Evolutionary conservation across 1,140 invertebrate species (phyloP), one percentile per base, ranked within the genome.

Genomic region (Achatina immaculata): DNA sequence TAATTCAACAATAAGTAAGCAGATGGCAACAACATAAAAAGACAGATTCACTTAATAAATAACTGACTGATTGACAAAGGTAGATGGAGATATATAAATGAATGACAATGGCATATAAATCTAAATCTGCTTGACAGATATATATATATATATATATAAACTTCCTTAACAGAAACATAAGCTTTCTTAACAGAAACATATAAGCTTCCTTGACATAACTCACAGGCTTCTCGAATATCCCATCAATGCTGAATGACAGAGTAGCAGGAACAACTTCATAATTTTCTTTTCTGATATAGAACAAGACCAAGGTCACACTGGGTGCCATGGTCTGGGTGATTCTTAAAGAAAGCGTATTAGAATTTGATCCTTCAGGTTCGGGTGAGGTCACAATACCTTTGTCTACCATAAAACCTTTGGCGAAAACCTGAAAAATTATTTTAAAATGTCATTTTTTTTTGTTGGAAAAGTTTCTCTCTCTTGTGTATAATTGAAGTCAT

Each of bases 251-350:
- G 91, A 98, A 96, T 0, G 96, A 97, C 34, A 98, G 92, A 66
- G 95, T 96, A 91, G 98, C 97, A 0, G 95, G 95, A 0, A 97
- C 93, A 4, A 98, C 94, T 85, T 96, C 94, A 0, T 96, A 96
- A 85, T 95, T 94, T 24, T 72, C 14, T 55, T 93, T 93, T 0
- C 94, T 95, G 0, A 97, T 94, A 87, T 96, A 94, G 92, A 97
- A 99, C 9, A 97, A 95, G 19, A 98, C 93, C 24, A 96, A 93
- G 0, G 96, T 96, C 0, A 96, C 94, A 45, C 95, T 94, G 0
- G 97, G 97, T 21, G 97, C 96, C 96, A 98, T 98, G 92, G 97
- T 95, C 0, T 96, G 93, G 48, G 95, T 95, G 4, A 98, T 88
- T 0, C 95, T 94, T 42, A 98, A 93, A 0, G 95, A 94, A 90